Evolutionary conservation across 2,888 invertebrate genomes (phyloP).

Genomic region (Drosophila tripunctata): DNA sequence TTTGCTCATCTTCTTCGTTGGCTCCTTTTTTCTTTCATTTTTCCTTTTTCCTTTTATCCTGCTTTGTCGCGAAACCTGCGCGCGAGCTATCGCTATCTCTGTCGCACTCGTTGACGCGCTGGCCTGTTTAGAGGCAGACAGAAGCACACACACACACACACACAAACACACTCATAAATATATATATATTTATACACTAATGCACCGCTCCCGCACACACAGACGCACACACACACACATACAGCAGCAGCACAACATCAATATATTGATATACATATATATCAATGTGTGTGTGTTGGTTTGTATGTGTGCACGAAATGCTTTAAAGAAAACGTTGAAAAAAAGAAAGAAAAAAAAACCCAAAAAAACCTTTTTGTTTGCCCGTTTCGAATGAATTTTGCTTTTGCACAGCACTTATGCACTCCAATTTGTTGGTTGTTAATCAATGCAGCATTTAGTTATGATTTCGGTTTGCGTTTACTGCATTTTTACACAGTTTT

Average conservation of each 20-base stretch:
- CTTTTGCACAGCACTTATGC: conserved; percentile 51
- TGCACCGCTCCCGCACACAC: conserved; percentile 62
- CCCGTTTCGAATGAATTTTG: conserved; percentile 55
- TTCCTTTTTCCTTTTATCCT: too few relatives aligned
- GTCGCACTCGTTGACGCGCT: conserved; percentile 42
- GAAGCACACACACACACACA: conserved; percentile 37
- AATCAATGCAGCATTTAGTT: conserved; percentile 56
- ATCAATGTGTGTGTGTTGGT: conserved; percentile 22
- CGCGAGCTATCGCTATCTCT: conserved; percentile 59
- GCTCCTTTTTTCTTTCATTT: too few relatives aligned
- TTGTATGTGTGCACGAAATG: conserved; percentile 68
- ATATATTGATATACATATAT: conserved; percentile 76
- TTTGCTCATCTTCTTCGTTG: conserved; percentile 72
- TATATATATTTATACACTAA: conserved; percentile 53
- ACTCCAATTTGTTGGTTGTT: conserved; percentile 55
- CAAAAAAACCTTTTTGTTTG: conserved; percentile 62
- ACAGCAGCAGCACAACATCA: conserved; percentile 73
- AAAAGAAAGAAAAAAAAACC: too few relatives aligned
- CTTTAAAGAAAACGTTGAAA: conserved; percentile 74
- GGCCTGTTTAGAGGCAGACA: conserved; percentile 55
- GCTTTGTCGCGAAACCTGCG: conserved; percentile 68
- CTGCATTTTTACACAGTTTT: conserved; percentile 66
- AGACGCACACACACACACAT: conserved; percentile 17
- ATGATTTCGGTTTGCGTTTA: conserved; percentile 44
- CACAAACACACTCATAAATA: conserved; percentile 15